A percentile compares a stretch with the other conserved stretches of the same genome.
phyloP scores from a whole-genome alignment of 1,140 invertebrate genomes.

The Watersipora subatra region DNA sequence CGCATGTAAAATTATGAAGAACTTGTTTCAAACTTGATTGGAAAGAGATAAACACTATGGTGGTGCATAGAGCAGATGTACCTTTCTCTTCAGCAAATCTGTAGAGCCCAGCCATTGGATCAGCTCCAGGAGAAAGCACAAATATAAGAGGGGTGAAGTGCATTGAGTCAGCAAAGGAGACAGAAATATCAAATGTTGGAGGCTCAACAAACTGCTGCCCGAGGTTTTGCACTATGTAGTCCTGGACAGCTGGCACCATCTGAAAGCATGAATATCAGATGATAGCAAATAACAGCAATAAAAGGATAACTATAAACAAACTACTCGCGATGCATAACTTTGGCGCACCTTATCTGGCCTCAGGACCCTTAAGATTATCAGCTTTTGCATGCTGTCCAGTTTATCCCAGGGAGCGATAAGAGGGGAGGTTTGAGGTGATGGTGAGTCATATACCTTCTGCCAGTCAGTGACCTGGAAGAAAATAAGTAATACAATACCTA shows the following conservation, averaged over 20 bases:
- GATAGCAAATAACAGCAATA: not conserved
- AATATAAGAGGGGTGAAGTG: conserved; percentile 36
- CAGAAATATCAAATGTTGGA: conserved; percentile 37
- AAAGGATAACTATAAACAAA: not conserved
- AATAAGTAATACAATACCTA: conserved; percentile 1
- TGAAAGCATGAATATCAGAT: conserved; percentile 11
- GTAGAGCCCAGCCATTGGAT: conserved; percentile 38
- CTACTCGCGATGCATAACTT: not conserved
- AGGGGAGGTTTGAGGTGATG: conserved; percentile 20
- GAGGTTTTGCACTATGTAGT: conserved; percentile 32
- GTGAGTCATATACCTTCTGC: conserved; percentile 35
- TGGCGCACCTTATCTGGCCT: conserved; percentile 35
- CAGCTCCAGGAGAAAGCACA: conserved; percentile 37
- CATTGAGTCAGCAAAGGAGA: conserved; percentile 34
- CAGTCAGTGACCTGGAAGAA: conserved; percentile 22
- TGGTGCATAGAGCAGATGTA: too few relatives aligned
- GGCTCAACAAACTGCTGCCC: conserved; percentile 35
- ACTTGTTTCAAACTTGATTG: too few relatives aligned
- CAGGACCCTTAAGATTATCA: conserved; percentile 35
- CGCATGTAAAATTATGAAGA: too few relatives aligned
- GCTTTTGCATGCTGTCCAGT: conserved; percentile 25
- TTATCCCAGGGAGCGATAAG: conserved; percentile 24
- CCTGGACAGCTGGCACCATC: conserved; percentile 36
- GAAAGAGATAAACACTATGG: too few relatives aligned
- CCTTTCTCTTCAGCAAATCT: conserved; percentile 41